Evolutionary conservation across 2,888 invertebrate species (phyloP).

Genomic region (Drosophila formosana): DNA sequence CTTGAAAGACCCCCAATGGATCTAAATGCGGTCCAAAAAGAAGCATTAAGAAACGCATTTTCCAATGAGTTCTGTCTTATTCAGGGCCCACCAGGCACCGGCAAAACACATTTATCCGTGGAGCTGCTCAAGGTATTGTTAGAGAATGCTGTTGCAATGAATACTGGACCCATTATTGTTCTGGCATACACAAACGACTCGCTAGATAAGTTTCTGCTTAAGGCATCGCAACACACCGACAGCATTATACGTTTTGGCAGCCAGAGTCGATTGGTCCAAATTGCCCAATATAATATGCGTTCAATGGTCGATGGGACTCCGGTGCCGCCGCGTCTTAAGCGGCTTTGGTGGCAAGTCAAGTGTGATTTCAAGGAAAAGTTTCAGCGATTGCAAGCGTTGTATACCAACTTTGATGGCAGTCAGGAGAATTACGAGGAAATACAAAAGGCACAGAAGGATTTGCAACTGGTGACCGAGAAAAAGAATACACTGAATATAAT

Average conservation of each 20-base stretch:
- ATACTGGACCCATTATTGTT: conserved; percentile 88
- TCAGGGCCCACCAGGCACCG: conserved; percentile 96
- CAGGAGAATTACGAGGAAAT: conserved; percentile 75
- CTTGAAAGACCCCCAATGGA: conserved; percentile 83
- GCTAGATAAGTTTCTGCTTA: conserved; percentile 93
- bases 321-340: conserved; percentile 72
- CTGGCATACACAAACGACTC: conserved; percentile 95
- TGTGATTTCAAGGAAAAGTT: conserved; percentile 79
- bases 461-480: conserved; percentile 81
- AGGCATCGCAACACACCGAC: conserved; percentile 87
- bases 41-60: conserved; percentile 89
- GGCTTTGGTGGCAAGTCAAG: conserved; percentile 74
- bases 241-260: conserved; percentile 90
- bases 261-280: conserved; percentile 87
- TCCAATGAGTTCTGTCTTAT: conserved; percentile 91
- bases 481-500: conserved; percentile 86
- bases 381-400: conserved; percentile 72
- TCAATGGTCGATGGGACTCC: conserved; percentile 36
- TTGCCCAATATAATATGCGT: conserved; percentile 86
- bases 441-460: conserved; percentile 63
- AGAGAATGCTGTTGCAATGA: conserved; percentile 86
- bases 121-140: conserved; percentile 90
- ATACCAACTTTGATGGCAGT: conserved; percentile 81
- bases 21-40: conserved; percentile 89
- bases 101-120: conserved; percentile 92